Conservation (phyloP, 2,113 vertebrate species). For the Entomyzon cyanotis region DNA sequence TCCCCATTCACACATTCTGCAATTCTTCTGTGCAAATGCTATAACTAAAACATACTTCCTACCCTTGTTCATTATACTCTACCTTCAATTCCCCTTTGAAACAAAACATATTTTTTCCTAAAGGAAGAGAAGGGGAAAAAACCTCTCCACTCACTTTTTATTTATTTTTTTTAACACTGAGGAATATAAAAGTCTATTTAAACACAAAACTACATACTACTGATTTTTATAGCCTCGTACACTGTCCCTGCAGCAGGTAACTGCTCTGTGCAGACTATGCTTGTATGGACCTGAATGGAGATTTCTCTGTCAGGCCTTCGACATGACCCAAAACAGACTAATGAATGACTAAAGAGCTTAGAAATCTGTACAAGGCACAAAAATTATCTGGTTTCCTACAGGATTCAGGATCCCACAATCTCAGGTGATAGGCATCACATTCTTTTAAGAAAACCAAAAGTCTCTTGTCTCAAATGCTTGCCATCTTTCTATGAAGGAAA, state of each 20-base stretch:
- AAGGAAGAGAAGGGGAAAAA: neutral
- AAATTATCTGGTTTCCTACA: neutral
- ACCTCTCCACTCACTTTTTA: rapidly evolving
- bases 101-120: neutral
- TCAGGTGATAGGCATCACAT: neutral
- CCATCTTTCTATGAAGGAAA: neutral
- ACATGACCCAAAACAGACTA: neutral
- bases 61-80: neutral
- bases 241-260: neutral
- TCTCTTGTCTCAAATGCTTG: neutral
- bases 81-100: neutral
- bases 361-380: neutral
- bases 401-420: neutral
- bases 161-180: neutral
- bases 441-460: neutral
- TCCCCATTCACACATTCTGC: neutral
- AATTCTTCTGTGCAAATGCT: neutral
- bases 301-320: neutral
- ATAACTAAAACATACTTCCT: neutral
- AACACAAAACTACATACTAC: neutral
- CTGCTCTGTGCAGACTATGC: neutral
- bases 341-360: neutral
- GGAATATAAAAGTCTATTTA: neutral
- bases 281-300: neutral
- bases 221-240: neutral